Evolutionary conservation across 2,113 vertebrate genomes (phyloP).

Genomic region (Bujurquina vittata): DNA sequence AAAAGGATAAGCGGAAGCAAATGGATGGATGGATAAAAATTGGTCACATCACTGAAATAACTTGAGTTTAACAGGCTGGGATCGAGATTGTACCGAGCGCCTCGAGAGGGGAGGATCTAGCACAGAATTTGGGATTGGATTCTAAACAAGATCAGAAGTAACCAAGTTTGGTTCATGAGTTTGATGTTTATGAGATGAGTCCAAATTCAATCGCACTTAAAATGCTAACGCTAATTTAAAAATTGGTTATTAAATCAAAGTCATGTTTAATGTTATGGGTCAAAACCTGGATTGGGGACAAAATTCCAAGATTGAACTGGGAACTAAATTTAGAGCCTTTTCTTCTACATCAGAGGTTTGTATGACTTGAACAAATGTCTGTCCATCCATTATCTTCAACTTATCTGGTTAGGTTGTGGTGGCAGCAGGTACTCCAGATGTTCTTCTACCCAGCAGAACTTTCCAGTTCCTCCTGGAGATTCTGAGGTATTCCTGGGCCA

Average conservation of each 20-base stretch:
- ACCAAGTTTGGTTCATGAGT: neutral
- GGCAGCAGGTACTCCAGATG: neutral
- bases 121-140: neutral
- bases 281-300: neutral
- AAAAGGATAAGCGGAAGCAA: too few species aligned
- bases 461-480: neutral
- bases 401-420: neutral
- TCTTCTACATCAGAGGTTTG: neutral
- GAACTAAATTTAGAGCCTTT: neutral
- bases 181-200: neutral
- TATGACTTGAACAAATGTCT: neutral
- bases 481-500: neutral
- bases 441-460: neutral
- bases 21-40: too few species aligned
- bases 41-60: neutral
- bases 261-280: too few species aligned
- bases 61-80: neutral
- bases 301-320: neutral
- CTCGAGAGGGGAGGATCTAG: too few species aligned
- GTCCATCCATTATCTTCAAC: neutral
- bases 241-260: too few species aligned
- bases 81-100: accelerated
- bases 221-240: neutral
- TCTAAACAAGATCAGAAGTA: neutral
- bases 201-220: neutral